phyloP scores from a whole-genome alignment of 2,113 vertebrate genomes.

The Zosterops pallidus region DNA sequence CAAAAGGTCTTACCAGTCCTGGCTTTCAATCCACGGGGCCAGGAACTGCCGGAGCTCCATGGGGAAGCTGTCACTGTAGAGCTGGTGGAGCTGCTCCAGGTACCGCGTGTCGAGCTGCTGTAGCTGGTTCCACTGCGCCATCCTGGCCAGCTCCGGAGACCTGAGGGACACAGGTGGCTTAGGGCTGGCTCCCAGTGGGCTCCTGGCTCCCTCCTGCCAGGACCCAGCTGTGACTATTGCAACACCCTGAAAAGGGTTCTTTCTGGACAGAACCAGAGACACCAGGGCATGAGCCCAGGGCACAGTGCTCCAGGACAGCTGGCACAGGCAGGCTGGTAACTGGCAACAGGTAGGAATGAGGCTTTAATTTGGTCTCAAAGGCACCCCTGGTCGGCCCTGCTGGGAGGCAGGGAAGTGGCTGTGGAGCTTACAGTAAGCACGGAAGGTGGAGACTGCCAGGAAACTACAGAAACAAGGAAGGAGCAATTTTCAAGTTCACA shows the following conservation, averaged over 20 bases:
- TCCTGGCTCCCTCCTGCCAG: neutral
- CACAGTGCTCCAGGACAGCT: neutral
- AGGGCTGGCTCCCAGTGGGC: neutral
- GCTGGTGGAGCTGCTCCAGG: conserved; percentile 96
- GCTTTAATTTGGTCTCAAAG: neutral
- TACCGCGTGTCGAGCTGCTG: conserved; percentile 97
- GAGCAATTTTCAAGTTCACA: neutral
- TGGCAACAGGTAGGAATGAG: neutral
- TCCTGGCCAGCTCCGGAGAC: conserved; percentile 71
- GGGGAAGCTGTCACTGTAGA: conserved; percentile 98
- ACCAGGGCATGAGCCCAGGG: rapidly evolving
- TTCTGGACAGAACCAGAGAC: neutral
- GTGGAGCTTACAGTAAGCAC: conserved; percentile 39
- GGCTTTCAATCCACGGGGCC: conserved; percentile 97
- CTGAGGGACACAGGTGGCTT: neutral
- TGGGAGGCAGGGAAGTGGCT: conserved; percentile 23
- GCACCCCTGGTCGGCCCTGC: neutral
- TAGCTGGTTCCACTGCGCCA: conserved; percentile 99
- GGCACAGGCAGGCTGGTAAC: neutral
- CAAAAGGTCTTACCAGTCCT: conserved; percentile 86
- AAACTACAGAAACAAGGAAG: conserved; percentile 58
- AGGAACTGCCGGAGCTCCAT: conserved; percentile 98
- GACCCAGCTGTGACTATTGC: neutral
- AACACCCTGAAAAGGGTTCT: neutral
- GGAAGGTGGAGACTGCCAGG: conserved; percentile 58